Base-by-base conservation (phyloP, 2,113 vertebrate genomes). In the Chrysemys picta region DNA sequence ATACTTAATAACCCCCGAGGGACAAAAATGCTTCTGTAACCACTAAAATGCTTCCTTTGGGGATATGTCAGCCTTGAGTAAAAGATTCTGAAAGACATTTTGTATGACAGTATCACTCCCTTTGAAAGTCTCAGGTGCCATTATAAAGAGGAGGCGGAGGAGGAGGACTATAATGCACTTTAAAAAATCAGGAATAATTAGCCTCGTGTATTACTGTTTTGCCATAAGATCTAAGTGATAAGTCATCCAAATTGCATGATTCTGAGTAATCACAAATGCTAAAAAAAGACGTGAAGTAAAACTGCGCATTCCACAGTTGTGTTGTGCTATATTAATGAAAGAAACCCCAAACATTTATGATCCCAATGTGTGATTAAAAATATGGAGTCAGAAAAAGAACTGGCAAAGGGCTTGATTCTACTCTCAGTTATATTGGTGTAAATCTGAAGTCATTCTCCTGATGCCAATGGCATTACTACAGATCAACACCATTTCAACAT, bases 51-150 rank as follows among this genome's bases (percentile, higher is more conserved):
- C 52, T 91, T 85, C 97, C 96, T 84, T 59, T 57, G 96, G 85
- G 90, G 91, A 90, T 94, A 95, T 84, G 95, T 96, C 96, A 95
- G 90, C 90, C 92, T 92, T 56, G 57, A 93, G 87, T 96, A 85
- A 96, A 94, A 95, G 91, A 89, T 65, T 93, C 93, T 97, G 96
- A 96, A 97, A 97, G 97, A 97, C 95, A 95, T 97, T 94, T 78
- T 93, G 88, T 86, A 85, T 97, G 97, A 97, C 97, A 97, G 97
- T 93, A 97, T 97, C 95, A 96, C 91, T 95, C 84, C 94, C 85
- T 90, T 92, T 93, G 92, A 96, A 95, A 98, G 80, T 93, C 94
- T 94, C 93, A 92, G 94, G 82, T 94, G 85, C 93, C 91, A 96
- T 96, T 94, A 97, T 59, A 54, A 80, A 91, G 81, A 82, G 5